A percentile compares a stretch with the other conserved stretches of the same genome.
Evolutionary conservation across 2,113 vertebrate genomes (phyloP).

Genomic region (Anhinga rufa): DNA sequence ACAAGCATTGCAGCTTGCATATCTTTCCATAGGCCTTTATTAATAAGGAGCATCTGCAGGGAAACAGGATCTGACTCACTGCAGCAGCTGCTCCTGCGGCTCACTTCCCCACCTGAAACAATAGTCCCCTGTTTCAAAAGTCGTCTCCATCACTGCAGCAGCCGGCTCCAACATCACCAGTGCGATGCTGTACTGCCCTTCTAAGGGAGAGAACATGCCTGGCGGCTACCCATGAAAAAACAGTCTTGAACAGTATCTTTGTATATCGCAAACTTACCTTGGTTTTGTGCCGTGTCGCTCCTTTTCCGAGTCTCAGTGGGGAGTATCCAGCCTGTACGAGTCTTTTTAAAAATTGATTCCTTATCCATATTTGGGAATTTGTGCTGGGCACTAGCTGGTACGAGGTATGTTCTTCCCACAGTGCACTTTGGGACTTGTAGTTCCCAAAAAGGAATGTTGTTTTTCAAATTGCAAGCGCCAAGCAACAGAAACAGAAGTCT

Average conservation of each 20-base stretch:
- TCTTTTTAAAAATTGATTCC: constrained; percentile 64
- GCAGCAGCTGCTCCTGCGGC: neutral
- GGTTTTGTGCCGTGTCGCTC: neutral
- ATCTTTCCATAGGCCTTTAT: neutral
- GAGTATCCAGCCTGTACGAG: neutral
- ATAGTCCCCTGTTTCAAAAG: neutral
- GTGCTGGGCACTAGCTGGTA: constrained; percentile 57
- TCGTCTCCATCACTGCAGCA: neutral
- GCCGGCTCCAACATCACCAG: neutral
- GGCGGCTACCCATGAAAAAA: neutral
- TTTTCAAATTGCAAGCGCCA: neutral
- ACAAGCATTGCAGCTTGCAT: fast-evolving
- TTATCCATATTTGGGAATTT: constrained; percentile 78
- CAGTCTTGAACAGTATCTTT: neutral
- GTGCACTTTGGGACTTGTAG: constrained; percentile 65
- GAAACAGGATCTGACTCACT: neutral
- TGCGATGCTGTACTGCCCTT: neutral
- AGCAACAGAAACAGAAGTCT: neutral
- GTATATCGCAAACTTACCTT: constrained; percentile 39
- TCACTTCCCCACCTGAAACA: neutral
- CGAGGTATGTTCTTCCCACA: constrained; percentile 7
- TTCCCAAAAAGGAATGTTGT: constrained; percentile 47
- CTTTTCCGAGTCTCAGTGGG: neutral
- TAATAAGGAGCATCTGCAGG: neutral
- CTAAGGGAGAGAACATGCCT: neutral